Evolutionary conservation across 2,797 vertebrate species (phyloP).

Genomic region (Pipistrellus pygmaeus): DNA sequence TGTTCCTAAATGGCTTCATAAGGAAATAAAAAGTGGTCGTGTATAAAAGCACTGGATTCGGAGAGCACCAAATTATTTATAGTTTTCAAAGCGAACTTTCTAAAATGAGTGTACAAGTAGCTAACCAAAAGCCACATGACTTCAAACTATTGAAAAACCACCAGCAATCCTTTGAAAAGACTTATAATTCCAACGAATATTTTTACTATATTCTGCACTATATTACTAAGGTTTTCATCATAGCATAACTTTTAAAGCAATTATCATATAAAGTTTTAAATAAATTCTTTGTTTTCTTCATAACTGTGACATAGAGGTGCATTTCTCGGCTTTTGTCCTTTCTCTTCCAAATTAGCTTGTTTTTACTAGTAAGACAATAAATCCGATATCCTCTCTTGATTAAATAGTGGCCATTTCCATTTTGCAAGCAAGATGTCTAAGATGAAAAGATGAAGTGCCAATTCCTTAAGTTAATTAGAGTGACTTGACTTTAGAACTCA

Average conservation of each 20-base stretch:
- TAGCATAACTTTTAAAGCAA: constrained; percentile 58
- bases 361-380: neutral
- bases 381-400: neutral
- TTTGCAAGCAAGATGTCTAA: constrained; percentile 26
- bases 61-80: neutral
- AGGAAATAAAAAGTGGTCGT: constrained; percentile 20
- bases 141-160: constrained; percentile 23
- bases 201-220: neutral
- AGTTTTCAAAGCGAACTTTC: constrained; percentile 35
- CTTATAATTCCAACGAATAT: neutral
- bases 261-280: constrained; percentile 39
- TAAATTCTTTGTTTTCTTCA: constrained; percentile 13
- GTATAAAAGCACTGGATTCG: neutral
- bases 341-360: constrained; percentile 20
- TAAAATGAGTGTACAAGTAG: constrained; percentile 16
- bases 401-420: constrained; percentile 29
- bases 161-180: constrained; percentile 7
- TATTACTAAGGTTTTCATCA: neutral
- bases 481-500: constrained; percentile 7
- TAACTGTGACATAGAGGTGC: neutral
- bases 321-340: constrained; percentile 1
- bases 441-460: constrained; percentile 19
- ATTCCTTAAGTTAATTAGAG: neutral
- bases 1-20: constrained; percentile 1
- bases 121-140: constrained; percentile 46